Evolutionary conservation across 1,140 invertebrate genomes (phyloP), one percentile per base, ranked within the genome.

Genomic region (Temnothorax longispinosus): DNA sequence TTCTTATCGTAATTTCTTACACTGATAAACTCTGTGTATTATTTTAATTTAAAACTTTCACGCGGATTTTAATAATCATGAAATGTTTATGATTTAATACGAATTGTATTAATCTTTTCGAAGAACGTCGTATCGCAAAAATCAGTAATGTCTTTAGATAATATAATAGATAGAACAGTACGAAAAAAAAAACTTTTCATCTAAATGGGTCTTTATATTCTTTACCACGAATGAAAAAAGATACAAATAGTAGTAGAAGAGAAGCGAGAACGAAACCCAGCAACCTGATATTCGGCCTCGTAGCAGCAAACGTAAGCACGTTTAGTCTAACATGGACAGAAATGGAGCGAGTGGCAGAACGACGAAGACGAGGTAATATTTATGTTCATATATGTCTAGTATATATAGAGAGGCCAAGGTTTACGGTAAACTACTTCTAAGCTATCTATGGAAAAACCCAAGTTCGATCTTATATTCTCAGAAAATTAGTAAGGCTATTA

Each of bases 261-360:
- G 47, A 72, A 67, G 69, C 18, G 18, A 58, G 27, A 38, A 65
- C 8, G 38, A 88, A 76, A 81, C 41, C 35, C 13, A 35, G 87
- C 52, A 87, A 90, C 18, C 18, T 4, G 89, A 88, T 82, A 82
- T 74, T 69, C 38, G 10, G 10, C 38, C 11, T 77, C 54, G 38
- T 11, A 65, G 1, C 32, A 56, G 41, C 8, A n/a, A 60, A 38
- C 50, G 62, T 74, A 74, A 82, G 69, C 80, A 75, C 52, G 27
- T 84, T 74, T 84, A 84, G 44, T 62, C 56, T 62, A 81, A 71
- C 62, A 11, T 54, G 62, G 62, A 41, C 27, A 75, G 18, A 74
- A 74, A 15, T 27, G 27, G 35, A 56, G 13, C 71, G 11, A 71
- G 4, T 41, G 27, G n/a, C 18, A 8, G 50, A 13, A n/a, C 3